Percentiles rank a stretch among this genome's conserved stretches.
Conservation (phyloP, 2,888 invertebrate genomes). For the Nephrotoma flavescens region DNA sequence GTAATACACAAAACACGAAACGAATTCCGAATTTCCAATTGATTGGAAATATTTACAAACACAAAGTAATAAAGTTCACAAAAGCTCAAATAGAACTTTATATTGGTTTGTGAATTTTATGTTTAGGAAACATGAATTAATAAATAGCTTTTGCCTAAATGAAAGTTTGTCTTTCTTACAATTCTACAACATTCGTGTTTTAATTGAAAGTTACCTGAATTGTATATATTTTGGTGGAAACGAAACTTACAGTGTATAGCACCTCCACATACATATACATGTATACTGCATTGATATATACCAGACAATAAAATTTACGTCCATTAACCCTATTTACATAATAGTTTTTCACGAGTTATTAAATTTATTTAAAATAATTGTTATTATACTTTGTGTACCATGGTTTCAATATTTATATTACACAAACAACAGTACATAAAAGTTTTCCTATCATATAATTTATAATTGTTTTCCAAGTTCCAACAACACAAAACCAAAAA, state of each 20-base stretch:
- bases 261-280: too few species aligned
- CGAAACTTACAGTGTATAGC: neutral
- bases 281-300: too few species aligned
- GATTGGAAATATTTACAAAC: neutral
- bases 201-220: neutral
- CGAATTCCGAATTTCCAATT: neutral
- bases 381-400: neutral
- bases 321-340: neutral
- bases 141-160: neutral
- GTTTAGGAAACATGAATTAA: neutral
- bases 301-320: neutral
- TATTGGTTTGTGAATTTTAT: neutral
- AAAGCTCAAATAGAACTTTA: neutral
- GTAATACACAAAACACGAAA: neutral
- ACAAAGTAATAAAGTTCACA: neutral
- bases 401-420: neutral
- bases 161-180: neutral
- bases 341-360: neutral
- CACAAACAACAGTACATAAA: too few species aligned
- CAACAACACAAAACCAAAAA: too few species aligned
- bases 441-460: too few species aligned
- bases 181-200: neutral
- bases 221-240: neutral
- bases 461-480: too few species aligned
- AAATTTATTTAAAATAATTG: neutral